Percentiles rank a stretch among this genome's conserved stretches.
These are phyloP conservation scores for Ceryle rudis DNA, from an alignment of 2,797 vertebrate genomes.

Conservation along the genomic window DNA sequence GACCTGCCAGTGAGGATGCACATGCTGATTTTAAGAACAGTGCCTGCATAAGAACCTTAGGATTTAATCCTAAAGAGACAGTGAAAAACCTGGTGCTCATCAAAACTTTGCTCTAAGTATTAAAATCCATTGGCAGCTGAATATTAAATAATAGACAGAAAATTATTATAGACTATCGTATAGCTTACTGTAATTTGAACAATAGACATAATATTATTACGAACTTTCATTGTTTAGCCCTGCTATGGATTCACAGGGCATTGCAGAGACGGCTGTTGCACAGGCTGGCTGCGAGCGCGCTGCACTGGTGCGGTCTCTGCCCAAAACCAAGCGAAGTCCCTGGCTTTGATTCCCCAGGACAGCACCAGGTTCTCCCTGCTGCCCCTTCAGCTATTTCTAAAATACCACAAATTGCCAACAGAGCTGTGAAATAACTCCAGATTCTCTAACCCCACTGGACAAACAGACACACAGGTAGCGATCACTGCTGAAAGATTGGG, in stretches of 20 bases:
- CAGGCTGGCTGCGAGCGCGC: rapidly evolving
- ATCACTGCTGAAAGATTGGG: neutral
- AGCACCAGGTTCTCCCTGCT: rapidly evolving
- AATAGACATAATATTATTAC: neutral
- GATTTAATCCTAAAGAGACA: neutral
- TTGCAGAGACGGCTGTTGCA: neutral
- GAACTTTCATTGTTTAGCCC: neutral
- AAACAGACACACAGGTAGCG: neutral
- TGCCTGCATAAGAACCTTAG: neutral
- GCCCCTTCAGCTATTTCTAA: neutral
- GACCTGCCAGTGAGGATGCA: neutral
- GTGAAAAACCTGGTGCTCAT: neutral
- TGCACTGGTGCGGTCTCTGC: neutral
- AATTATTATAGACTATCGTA: neutral
- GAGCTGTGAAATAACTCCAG: neutral
- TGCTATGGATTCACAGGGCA: neutral
- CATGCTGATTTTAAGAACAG: neutral
- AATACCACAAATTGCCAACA: rapidly evolving
- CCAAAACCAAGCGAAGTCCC: rapidly evolving
- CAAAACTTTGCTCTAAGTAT: neutral
- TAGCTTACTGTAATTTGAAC: neutral
- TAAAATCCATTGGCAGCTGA: neutral
- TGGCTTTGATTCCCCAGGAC: neutral
- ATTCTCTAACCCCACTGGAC: neutral
- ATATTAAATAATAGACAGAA: neutral